Evolutionary conservation across 2,888 invertebrate genomes (phyloP).

Genomic region (Malthinus flaveolus): DNA sequence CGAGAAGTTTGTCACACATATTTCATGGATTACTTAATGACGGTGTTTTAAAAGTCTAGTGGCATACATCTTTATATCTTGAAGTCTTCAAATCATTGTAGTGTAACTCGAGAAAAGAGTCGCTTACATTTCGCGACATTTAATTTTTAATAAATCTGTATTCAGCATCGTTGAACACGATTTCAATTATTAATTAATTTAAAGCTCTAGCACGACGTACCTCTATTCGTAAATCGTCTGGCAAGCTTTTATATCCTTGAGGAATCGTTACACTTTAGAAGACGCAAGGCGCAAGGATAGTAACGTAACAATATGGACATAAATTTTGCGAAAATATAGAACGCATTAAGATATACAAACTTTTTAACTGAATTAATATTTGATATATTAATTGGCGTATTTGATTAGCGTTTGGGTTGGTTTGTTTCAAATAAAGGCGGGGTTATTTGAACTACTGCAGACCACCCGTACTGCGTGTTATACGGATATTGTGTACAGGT

Average conservation of each 20-base stretch:
- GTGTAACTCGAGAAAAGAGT: neutral
- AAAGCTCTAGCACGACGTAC: too few relatives aligned
- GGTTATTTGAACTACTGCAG: conserved; percentile 43
- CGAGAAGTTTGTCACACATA: too few relatives aligned
- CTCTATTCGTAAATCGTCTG: too few relatives aligned
- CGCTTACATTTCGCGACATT: neutral
- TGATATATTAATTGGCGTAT: conserved; percentile 47
- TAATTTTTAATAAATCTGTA: conserved; percentile 42
- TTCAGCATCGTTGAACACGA: conserved; percentile 41
- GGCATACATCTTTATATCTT: too few relatives aligned
- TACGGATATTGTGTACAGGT: conserved; percentile 10
- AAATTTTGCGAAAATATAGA: conserved; percentile 21
- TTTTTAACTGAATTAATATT: conserved; percentile 39
- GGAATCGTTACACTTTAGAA: neutral
- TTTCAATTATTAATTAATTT: conserved; percentile 42
- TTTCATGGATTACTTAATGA: too few relatives aligned
- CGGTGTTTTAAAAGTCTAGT: too few relatives aligned
- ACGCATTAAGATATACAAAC: conserved; percentile 25
- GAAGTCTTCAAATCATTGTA: too few relatives aligned
- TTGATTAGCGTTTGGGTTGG: conserved; percentile 45
- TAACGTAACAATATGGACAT: conserved; percentile 5
- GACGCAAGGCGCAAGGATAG: neutral
- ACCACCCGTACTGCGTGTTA: conserved; percentile 42
- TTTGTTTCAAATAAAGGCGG: conserved; percentile 48
- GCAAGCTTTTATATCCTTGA: conserved; percentile 14